A percentile compares a stretch with the other conserved stretches of the same genome.
phyloP scores from a whole-genome alignment of 2,113 vertebrate genomes.

The Oncorhynchus tshawytscha region DNA sequence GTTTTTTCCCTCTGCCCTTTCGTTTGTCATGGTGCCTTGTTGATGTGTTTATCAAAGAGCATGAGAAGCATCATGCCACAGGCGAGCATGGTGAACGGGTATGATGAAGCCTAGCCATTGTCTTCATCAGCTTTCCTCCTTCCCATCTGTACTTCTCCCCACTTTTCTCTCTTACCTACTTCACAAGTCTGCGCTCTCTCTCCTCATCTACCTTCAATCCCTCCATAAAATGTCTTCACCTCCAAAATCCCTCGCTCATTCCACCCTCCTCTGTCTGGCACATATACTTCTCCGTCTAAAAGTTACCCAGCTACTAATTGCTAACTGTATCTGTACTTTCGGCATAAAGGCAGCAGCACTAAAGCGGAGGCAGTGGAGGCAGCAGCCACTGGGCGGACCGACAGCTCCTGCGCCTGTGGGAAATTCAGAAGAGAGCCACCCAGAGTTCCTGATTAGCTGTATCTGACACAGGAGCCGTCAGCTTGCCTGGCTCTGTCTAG shows the following conservation, averaged over 20 bases:
- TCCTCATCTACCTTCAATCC: background rate
- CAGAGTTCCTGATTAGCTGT: background rate
- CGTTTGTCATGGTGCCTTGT: background rate
- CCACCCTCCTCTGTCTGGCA: background rate
- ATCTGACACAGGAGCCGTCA: conserved; percentile 3
- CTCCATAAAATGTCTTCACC: background rate
- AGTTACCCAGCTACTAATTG: conserved; percentile 1
- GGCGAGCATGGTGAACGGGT: no score
- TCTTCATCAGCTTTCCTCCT: no score
- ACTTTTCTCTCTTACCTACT: no score
- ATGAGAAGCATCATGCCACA: no score
- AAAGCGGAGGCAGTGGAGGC: background rate
- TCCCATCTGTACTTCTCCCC: no score
- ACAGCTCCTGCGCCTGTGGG: background rate
- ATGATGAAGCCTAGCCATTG: no score
- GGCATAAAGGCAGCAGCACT: background rate
- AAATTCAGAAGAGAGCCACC: background rate
- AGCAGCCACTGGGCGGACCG: background rate
- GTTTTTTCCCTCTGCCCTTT: background rate
- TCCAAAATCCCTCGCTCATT: background rate
- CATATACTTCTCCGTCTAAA: background rate
- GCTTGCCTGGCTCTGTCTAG: background rate
- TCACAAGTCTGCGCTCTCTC: background rate
- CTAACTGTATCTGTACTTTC: background rate
- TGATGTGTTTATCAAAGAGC: background rate